Percentiles rank a stretch among this genome's conserved stretches.
phyloP scores from a whole-genome alignment of 2,888 invertebrate species.

The Thelaira solivaga region DNA sequence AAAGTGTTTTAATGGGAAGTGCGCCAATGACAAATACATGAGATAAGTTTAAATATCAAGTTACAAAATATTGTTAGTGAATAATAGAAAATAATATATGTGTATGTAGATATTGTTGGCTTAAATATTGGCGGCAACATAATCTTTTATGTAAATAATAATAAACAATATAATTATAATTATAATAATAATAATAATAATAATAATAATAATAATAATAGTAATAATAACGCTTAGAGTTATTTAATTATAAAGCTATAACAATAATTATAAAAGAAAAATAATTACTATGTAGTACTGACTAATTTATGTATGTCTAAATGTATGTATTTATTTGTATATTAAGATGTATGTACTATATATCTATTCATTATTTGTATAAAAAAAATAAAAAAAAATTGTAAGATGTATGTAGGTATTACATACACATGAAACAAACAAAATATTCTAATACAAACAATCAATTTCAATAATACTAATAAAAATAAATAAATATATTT shows the following conservation, averaged over 20 bases:
- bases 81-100: too few species aligned
- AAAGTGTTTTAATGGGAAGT: too few species aligned
- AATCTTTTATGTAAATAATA: slow-evolving; percentile 38
- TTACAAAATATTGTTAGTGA: too few species aligned
- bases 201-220: slow-evolving; percentile 9
- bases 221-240: slow-evolving; percentile 37
- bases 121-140: slow-evolving; percentile 32
- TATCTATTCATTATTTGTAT: slow-evolving; percentile 44
- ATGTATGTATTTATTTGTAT: slow-evolving; percentile 58
- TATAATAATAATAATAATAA: slow-evolving; percentile 13
- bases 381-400: slow-evolving; percentile 17
- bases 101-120: too few species aligned
- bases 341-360: slow-evolving; percentile 39
- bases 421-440: slow-evolving; percentile 20
- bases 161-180: slow-evolving; percentile 1
- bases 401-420: slow-evolving; percentile 29
- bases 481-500: too few species aligned
- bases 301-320: slow-evolving; percentile 59
- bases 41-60: too few species aligned
- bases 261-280: slow-evolving; percentile 4
- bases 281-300: slow-evolving; percentile 52
- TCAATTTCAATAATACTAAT: slow-evolving; percentile 26
- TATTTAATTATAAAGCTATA: slow-evolving; percentile 37
- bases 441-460: slow-evolving; percentile 33
- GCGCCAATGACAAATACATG: too few species aligned